These are phyloP conservation scores for Asobara japonica DNA, from an alignment of 1,140 invertebrate species.

Conservation along the genomic window DNA sequence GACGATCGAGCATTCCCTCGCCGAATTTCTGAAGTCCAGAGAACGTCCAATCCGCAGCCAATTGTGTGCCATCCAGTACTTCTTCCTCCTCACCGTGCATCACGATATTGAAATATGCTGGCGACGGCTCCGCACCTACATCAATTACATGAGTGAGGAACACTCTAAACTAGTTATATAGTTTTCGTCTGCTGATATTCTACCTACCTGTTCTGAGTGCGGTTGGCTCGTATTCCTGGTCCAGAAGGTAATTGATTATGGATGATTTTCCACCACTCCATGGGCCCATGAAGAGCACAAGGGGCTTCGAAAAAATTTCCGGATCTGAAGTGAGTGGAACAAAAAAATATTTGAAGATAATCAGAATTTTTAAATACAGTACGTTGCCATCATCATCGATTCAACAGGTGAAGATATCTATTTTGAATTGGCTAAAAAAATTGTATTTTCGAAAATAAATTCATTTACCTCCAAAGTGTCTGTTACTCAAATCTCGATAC, in stretches of 20 bases:
- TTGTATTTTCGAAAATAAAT: background rate
- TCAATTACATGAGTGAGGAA: constrained; percentile 42
- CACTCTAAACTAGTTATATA: background rate
- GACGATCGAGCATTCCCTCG: constrained; percentile 88
- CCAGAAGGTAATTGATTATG: constrained; percentile 92
- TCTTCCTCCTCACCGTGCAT: constrained; percentile 88
- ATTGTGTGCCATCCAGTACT: constrained; percentile 88
- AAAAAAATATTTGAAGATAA: too few species aligned
- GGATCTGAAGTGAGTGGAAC: constrained; percentile 72
- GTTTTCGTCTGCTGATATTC: constrained; percentile 2
- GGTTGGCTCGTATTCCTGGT: constrained; percentile 84
- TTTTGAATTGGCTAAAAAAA: background rate
- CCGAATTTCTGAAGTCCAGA: constrained; percentile 95
- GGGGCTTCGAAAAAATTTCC: constrained; percentile 94
- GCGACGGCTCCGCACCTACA: constrained; percentile 90
- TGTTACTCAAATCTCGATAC: constrained; percentile 90
- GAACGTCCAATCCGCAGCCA: constrained; percentile 93
- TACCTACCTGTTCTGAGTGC: constrained; percentile 85
- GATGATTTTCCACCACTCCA: constrained; percentile 96
- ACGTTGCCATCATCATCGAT: too few species aligned
- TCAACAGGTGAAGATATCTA: too few species aligned
- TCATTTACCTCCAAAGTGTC: constrained; percentile 82
- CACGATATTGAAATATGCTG: constrained; percentile 92
- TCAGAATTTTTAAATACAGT: too few species aligned
- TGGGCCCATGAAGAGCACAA: constrained; percentile 93